A percentile compares a stretch with the other conserved stretches of the same genome.
Evolutionary conservation across 2,797 vertebrate species (phyloP).

Genomic region (Lepus oiostolus): DNA sequence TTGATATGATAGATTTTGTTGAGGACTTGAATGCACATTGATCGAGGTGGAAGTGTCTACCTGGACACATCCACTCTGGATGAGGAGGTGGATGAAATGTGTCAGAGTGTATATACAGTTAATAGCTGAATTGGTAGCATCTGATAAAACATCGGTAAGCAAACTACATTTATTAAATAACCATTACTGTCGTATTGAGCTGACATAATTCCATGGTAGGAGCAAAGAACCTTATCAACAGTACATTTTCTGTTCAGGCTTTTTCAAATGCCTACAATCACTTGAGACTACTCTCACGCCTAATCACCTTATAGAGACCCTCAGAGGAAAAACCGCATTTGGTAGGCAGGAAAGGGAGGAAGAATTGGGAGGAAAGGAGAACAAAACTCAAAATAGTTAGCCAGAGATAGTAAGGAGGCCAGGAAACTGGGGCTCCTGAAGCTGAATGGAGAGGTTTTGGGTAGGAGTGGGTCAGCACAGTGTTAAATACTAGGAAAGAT

Average conservation of each 20-base stretch:
- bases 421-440: neutral
- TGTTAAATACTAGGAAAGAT: neutral
- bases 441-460: neutral
- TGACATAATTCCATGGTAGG: neutral
- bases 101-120: neutral
- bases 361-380: too few species aligned
- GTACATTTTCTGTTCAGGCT: neutral
- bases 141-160: slow-evolving; percentile 2
- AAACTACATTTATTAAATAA: slow-evolving; percentile 26
- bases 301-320: neutral
- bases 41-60: neutral
- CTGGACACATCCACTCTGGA: neutral
- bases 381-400: neutral
- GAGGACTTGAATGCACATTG: neutral
- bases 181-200: neutral
- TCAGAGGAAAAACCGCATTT: neutral
- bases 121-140: slow-evolving; percentile 20
- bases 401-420: neutral
- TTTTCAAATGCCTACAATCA: neutral
- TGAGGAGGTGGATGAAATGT: neutral
- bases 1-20: neutral
- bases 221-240: neutral
- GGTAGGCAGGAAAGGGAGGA: neutral
- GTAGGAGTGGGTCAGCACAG: neutral
- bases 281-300: neutral